Conservation (phyloP, 2,888 invertebrate genomes). For the Papilio gigon region DNA sequence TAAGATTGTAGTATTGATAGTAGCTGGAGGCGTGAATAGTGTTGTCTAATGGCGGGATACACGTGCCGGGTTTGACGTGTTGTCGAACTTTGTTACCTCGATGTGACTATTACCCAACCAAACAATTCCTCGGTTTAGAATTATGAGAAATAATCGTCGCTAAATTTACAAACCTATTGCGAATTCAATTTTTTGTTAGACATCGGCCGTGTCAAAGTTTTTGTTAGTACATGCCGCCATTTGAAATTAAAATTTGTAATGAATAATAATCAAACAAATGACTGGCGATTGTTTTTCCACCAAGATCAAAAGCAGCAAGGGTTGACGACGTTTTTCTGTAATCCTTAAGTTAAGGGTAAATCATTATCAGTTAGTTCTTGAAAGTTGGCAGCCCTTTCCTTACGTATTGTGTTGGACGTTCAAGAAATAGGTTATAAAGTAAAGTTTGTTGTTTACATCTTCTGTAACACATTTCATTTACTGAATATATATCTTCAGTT, state of each 20-base stretch:
- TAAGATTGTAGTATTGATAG: constrained; percentile 65
- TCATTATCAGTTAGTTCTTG: background rate
- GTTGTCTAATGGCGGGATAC: constrained; percentile 67
- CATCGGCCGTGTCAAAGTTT: background rate
- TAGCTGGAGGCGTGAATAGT: constrained; percentile 78
- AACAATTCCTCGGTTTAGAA: constrained; percentile 3
- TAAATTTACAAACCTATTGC: background rate
- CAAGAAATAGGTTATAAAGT: too few relatives aligned
- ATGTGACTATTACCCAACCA: constrained; percentile 27
- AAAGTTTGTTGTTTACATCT: too few relatives aligned
- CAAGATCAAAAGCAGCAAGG: too few relatives aligned
- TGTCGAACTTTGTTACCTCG: constrained; percentile 43
- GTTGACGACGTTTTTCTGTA: too few relatives aligned
- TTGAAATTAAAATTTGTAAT: background rate
- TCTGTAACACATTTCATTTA: too few relatives aligned
- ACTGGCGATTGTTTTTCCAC: too few relatives aligned
- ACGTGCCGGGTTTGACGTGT: constrained; percentile 52
- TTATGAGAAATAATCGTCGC: background rate
- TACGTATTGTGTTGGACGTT: background rate
- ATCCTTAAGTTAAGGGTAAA: too few relatives aligned
- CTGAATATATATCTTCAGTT: too few relatives aligned
- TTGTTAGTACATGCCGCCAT: background rate
- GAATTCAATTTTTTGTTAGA: background rate
- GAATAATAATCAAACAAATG: background rate
- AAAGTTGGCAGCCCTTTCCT: background rate